Evolutionary conservation across 2,888 invertebrate species (phyloP).

Genomic region (Heliconius charithonia): DNA sequence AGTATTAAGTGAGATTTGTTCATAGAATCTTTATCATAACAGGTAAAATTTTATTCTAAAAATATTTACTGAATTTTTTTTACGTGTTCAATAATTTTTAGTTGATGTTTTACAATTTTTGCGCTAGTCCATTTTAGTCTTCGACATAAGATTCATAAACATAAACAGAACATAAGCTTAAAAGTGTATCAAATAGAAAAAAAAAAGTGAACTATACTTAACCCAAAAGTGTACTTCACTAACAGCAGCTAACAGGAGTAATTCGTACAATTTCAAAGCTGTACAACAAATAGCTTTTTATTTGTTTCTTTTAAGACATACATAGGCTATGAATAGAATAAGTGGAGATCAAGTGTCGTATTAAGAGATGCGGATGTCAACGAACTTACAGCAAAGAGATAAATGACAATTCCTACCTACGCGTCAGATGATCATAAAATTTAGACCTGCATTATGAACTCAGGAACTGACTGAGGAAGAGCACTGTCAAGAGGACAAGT

Average conservation of each 20-base stretch:
- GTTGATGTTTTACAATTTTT: background rate
- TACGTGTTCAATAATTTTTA: background rate
- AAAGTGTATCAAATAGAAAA: background rate
- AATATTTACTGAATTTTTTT: background rate
- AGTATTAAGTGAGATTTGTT: constrained; percentile 6
- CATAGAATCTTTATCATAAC: constrained; percentile 16
- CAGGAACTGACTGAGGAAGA: background rate
- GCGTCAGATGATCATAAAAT: constrained; percentile 28
- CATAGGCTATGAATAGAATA: constrained; percentile 28
- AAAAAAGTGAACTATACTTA: background rate
- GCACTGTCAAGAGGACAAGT: background rate
- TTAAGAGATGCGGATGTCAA: constrained; percentile 36
- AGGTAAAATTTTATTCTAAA: constrained; percentile 10
- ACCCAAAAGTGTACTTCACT: background rate
- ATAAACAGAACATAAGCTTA: background rate
- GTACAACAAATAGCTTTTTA: background rate
- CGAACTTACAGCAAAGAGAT: constrained; percentile 37
- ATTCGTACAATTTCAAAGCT: background rate
- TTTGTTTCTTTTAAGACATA: background rate
- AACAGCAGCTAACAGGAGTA: background rate
- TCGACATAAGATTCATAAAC: too few species aligned
- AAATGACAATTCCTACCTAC: constrained; percentile 36
- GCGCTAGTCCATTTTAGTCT: background rate
- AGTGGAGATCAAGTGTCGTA: constrained; percentile 25
- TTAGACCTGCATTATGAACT: constrained; percentile 27